These are phyloP conservation scores for Pogonophryne albipinna DNA, from an alignment of 2,797 vertebrate genomes.

Conservation along the genomic window DNA sequence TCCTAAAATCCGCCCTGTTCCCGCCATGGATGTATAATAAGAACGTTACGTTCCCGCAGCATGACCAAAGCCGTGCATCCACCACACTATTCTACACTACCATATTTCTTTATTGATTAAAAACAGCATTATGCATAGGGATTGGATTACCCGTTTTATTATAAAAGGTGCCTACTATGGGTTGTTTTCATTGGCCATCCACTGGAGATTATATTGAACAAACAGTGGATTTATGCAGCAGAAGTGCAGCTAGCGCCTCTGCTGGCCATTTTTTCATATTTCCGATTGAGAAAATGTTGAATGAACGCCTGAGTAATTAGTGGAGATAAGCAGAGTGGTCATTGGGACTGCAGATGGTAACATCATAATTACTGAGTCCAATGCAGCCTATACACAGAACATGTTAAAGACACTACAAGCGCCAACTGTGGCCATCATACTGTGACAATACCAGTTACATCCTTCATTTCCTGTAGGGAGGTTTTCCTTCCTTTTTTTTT, in stretches of 20 bases:
- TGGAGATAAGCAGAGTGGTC: slow-evolving; percentile 21
- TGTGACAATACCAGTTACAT: neutral
- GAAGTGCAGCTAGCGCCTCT: slow-evolving; percentile 51
- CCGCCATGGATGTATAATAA: neutral
- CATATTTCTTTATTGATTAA: fast-evolving
- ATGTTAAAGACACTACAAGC: neutral
- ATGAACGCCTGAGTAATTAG: slow-evolving; percentile 23
- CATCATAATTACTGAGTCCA: slow-evolving; percentile 20
- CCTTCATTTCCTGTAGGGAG: neutral
- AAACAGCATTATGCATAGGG: fast-evolving
- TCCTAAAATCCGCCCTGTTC: slow-evolving; percentile 75
- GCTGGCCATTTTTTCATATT: neutral
- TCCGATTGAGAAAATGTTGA: neutral
- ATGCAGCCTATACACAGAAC: neutral
- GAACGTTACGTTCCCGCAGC: slow-evolving; percentile 23
- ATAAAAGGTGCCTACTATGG: neutral
- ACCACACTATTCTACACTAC: fast-evolving
- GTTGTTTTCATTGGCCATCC: neutral
- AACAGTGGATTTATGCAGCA: neutral
- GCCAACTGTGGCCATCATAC: neutral
- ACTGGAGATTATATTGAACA: neutral
- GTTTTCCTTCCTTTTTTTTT: neutral
- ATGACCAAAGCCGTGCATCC: neutral
- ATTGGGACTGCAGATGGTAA: slow-evolving; percentile 18
- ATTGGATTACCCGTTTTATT: neutral